These are phyloP conservation scores for Muscidifurax raptorellus DNA, from an alignment of 1,140 invertebrate genomes.

Conservation along the genomic window DNA sequence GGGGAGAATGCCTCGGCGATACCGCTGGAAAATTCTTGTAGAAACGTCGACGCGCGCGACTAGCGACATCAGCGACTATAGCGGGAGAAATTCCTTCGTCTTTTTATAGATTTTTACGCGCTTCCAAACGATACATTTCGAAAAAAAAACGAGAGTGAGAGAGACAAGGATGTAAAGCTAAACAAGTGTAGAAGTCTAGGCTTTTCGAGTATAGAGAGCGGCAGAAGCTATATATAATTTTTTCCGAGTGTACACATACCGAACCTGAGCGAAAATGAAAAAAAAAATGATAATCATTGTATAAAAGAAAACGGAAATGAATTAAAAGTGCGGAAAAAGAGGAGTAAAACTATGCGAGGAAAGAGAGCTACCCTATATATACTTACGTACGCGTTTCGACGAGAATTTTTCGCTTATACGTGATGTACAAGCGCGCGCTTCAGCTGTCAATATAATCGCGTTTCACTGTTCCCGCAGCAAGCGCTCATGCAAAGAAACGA, in stretches of 20 bases:
- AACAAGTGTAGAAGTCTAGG: not conserved
- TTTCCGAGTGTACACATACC: not conserved
- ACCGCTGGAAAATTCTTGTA: constrained; percentile 17
- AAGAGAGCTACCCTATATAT: not conserved
- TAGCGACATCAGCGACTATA: not conserved
- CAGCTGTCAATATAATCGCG: constrained; percentile 14
- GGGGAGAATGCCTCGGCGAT: not conserved
- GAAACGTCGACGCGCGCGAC: not conserved
- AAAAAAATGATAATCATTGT: not conserved
- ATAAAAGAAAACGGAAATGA: constrained; percentile 1
- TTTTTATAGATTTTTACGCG: constrained; percentile 33
- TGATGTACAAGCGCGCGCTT: constrained; percentile 8
- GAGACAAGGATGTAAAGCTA: not conserved
- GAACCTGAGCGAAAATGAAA: not conserved
- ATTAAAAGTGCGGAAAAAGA: not conserved
- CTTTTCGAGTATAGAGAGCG: not conserved
- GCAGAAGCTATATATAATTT: not conserved
- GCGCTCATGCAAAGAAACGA: not conserved
- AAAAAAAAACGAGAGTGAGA: not conserved
- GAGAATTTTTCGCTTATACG: constrained; percentile 26
- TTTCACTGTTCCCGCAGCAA: constrained; percentile 11
- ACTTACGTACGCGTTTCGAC: constrained; percentile 6
- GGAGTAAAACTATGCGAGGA: not conserved
- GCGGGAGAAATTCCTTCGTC: not conserved
- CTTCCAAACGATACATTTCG: constrained; percentile 5